Base-by-base conservation (phyloP, 1,140 invertebrate species). In the Oreohelix idahoensis region DNA sequence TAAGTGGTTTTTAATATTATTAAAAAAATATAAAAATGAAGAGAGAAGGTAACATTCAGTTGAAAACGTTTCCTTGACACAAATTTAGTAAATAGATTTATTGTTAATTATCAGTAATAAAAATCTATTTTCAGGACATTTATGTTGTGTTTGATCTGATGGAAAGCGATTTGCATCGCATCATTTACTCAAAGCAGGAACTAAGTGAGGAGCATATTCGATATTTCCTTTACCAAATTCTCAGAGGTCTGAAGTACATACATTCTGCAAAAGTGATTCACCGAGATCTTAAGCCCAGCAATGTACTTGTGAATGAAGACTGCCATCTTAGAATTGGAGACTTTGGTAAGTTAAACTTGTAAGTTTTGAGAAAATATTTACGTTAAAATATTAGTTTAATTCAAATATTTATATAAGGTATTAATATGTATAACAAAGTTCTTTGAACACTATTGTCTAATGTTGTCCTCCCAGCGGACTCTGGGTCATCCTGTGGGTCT, bases 71-170 rank as follows among this genome's bases (percentile, higher is more conserved):
- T n/a, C n/a, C n/a, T n/a, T n/a, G n/a, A n/a, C n/a, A n/a, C n/a
- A n/a, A n/a, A n/a, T n/a, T n/a, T n/a, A n/a, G n/a, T n/a, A n/a
- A n/a, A n/a, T n/a, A n/a, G n/a, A n/a, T n/a, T n/a, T n/a, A n/a
- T n/a, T n/a, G n/a, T n/a, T n/a, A n/a, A n/a, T n/a, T n/a, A n/a
- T n/a, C n/a, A n/a, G n/a, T n/a, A n/a, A n/a, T n/a, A n/a, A n/a
- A n/a, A n/a, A 11, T 58, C 53, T 79, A 17, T 35, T 84, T 81
- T 73, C 74, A 84, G 74, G 93, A 94, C 83, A 91, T 94, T 53
- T 94, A 94, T 88, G 89, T 94, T 70, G 93, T 94, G 26, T 92
- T 94, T 89, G 93, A 94, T 83, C 86, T 94, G 17, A 94, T 94
- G 93, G 93, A 94, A 83, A 93, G 92, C 77, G 92, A 93, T 84